Percentiles rank a stretch among this genome's conserved stretches.
These are phyloP conservation scores for Gonioctena quinquepunctata DNA, from an alignment of 1,140 invertebrate genomes.

Conservation along the genomic window DNA sequence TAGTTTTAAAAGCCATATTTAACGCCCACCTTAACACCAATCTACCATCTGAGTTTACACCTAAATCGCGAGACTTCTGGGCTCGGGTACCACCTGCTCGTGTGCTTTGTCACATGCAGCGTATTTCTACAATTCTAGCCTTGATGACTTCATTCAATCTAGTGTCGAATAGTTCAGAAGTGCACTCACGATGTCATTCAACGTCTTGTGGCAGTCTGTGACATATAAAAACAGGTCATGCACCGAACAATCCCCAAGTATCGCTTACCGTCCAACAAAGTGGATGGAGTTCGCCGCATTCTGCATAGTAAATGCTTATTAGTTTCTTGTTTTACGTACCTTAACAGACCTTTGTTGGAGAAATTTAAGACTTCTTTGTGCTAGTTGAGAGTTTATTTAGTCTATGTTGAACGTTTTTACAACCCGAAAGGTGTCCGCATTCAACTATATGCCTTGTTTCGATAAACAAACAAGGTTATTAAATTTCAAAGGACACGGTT, in stretches of 20 bases:
- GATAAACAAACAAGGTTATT: conserved; percentile 18
- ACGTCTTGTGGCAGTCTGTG: too few relatives aligned
- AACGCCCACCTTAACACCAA: too few relatives aligned
- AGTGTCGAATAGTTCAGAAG: too few relatives aligned
- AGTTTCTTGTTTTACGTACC: conserved; percentile 28
- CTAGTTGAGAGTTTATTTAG: conserved; percentile 31
- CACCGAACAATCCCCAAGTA: background rate
- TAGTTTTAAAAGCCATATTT: too few relatives aligned
- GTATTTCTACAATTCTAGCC: too few relatives aligned
- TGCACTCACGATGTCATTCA: too few relatives aligned
- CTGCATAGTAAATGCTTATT: conserved; percentile 27
- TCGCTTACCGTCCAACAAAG: background rate
- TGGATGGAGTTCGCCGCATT: background rate
- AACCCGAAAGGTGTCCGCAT: conserved; percentile 14
- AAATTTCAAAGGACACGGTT: conserved; percentile 15
- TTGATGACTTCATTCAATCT: too few relatives aligned
- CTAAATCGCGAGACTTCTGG: too few relatives aligned
- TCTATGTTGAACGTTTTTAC: conserved; percentile 23
- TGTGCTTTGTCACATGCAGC: too few relatives aligned
- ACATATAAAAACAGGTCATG: background rate
- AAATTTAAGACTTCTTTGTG: conserved; percentile 38
- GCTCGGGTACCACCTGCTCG: too few relatives aligned
- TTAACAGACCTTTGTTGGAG: conserved; percentile 28
- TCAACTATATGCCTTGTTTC: conserved; percentile 6
- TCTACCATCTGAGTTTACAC: too few relatives aligned